Base-by-base conservation (phyloP, 2,888 invertebrate species). In the Polyommatus iphigenia region DNA sequence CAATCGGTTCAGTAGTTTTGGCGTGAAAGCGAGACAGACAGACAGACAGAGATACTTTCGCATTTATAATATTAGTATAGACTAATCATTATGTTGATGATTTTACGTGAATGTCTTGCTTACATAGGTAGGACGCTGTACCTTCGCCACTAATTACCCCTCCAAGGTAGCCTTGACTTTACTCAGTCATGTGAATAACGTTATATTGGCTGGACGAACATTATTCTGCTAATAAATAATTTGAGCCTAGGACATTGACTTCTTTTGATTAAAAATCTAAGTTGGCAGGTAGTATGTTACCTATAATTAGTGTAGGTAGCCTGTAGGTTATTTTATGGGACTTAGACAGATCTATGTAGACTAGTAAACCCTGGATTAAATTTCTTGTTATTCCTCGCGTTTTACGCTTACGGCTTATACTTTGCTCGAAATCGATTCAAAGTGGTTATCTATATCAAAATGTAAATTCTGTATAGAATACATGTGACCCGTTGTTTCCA, bases 401-500 rank as follows among this genome's bases (percentile, higher is more conserved):
- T 1, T 54, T 18, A 54, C 18, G 18, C 54, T 54, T 18, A 50
- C 4, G 15, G 3, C 18, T n/a, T n/a, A n/a, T n/a, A n/a, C n/a
- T n/a, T n/a, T n/a, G 18, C 5, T 54, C 18, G 15, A 1, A 18
- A 54, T 54, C 54, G 13, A 18, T 18, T 15, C 54, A 54, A 54
- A 54, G 18, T 54, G 0, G 18, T 54, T 18, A 18, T 24, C 24
- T 10, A 32, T 15, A 67, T 3, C 24, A 24, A 15, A 67, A 32
- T 67, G 67, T 67, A 29, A 32, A 20, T 20, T 75, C 20, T 15
- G 41, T 73, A 7, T 73, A 24, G 46, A 24, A 71, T 77, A 71
- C 46, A 32, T 71, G 67, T 18, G 20, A 41, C n/a, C 62, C 36
- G 72, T 73, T 62, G 81, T 90, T 85, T 87, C 82, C 91, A 92